Evolutionary conservation across 2,113 vertebrate genomes (phyloP), one percentile per base, ranked within the genome.

Genomic region (human (Homo sapiens)): DNA sequence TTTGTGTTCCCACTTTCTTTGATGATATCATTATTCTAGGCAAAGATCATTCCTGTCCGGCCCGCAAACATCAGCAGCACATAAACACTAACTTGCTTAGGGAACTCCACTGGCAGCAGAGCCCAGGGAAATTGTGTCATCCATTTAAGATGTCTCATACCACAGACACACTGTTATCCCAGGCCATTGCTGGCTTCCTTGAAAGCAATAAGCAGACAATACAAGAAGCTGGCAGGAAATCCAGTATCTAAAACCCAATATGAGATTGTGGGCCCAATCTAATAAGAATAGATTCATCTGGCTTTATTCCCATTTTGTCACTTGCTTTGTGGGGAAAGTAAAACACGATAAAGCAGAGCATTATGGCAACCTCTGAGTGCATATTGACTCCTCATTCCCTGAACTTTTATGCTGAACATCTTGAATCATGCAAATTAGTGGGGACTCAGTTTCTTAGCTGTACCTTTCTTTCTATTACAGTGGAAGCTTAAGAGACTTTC

Each of bases 281-380:
- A 98, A 98, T 98, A 98, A 97, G 95, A 97, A 98, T 96, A 96
- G 97, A 98, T 98, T 98, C 75, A 95, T 90, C 97, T 96, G 92
- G 92, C 93, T 98, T 98, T 98, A 95, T 98, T 98, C 97, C 90
- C 87, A 23, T 98, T 98, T 98, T 98, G 97, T 98, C 97, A 97
- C 0, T 0, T 97, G 94, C 92, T 57, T 97, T 98, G 84, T 86
- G 92, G 75, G 81, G 94, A 97, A 92, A 97, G 76, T 59, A 97
- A 98, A 97, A 97, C 94, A 97, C 96, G 64, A 88, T 98, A 98
- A 98, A 98, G 98, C 92, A 96, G 81, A 92, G 82, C 92, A 97
- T 96, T 98, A 89, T 94, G 97, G 93, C 59, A 97, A 88, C 87
- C 89, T 89, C 78, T 97, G 64, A 93, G 84, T 94, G 93, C 89